Evolutionary conservation across 2,888 invertebrate species (phyloP), one percentile per base, ranked within the genome.

Genomic region (Escarpia spicata): DNA sequence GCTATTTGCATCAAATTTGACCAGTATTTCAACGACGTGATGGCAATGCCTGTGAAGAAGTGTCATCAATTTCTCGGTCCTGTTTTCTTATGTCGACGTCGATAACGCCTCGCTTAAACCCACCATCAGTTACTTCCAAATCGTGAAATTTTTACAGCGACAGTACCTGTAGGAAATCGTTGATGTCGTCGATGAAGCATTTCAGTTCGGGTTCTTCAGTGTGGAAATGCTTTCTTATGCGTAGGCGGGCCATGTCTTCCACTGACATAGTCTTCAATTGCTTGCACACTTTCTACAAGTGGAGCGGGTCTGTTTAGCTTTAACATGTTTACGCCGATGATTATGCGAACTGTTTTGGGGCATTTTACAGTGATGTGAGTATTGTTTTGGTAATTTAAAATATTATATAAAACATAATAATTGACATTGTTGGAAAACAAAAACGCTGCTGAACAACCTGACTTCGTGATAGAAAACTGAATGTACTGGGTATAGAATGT

Each of bases 141-240:
- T n/a, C 75, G 75, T 75, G 26, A n/a, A n/a, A 26, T 26, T 75
- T 75, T 75, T 26, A 75, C 19, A 75, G 75, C 75, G 75, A 75
- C 75, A 75, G 19, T 75, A 75, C 75, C 75, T 75, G 19, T 10
- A 92, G 92, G 60, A 93, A 94, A 4, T 91, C 43, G 31, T 93
- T 91, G 93, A 94, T 93, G 52, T 94, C 92, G 15, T 94, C 92
- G 6, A 94, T 92, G 52, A 94, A 94, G 60, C 94, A 94, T 19
- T 90, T 43, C n/a, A 94, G 93, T 91, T 94, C 94, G 1, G 93
- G 93, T 91, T 92, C 43, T 31, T 92, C 75, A 43, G 91, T 92
- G 37, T 75, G 19, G 75, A 75, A 75, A 75, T 75, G 75, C 26
- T 75, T 75, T 26, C 75, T 75, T 15, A 75, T 26, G 3, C n/a